Evolutionary conservation across 2,888 invertebrate species (phyloP).

Genomic region (Drosophila cracens): DNA sequence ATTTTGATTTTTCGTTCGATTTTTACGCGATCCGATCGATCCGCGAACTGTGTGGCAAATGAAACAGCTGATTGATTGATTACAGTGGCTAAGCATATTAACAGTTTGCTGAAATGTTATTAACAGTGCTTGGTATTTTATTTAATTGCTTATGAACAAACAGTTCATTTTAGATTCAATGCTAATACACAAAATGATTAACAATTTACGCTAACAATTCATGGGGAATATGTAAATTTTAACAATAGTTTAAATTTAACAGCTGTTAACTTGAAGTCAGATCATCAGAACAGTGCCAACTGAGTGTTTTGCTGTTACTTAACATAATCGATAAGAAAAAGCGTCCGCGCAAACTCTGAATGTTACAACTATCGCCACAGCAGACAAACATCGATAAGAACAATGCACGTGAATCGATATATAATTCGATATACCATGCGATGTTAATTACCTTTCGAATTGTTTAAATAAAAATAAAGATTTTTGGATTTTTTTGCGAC

Average conservation of each 20-base stretch:
- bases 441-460: neutral
- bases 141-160: neutral
- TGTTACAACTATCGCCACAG: neutral
- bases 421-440: neutral
- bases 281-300: neutral
- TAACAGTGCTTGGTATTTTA: conserved; percentile 23
- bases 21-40: conserved; percentile 59
- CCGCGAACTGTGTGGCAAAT: conserved; percentile 58
- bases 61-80: conserved; percentile 55
- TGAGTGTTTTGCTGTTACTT: neutral
- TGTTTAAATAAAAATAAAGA: neutral
- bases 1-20: conserved; percentile 49
- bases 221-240: neutral
- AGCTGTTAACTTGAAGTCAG: neutral
- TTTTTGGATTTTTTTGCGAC: neutral
- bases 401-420: neutral
- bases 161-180: no score
- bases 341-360: neutral
- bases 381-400: neutral
- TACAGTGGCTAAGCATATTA: conserved; percentile 32
- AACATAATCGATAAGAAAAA: conserved; percentile 9
- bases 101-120: conserved; percentile 26
- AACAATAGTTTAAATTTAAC: neutral
- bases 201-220: neutral
- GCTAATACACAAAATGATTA: neutral